These are phyloP conservation scores for Neodiprion pinetum DNA, from an alignment of 1,140 invertebrate genomes.

Conservation along the genomic window DNA sequence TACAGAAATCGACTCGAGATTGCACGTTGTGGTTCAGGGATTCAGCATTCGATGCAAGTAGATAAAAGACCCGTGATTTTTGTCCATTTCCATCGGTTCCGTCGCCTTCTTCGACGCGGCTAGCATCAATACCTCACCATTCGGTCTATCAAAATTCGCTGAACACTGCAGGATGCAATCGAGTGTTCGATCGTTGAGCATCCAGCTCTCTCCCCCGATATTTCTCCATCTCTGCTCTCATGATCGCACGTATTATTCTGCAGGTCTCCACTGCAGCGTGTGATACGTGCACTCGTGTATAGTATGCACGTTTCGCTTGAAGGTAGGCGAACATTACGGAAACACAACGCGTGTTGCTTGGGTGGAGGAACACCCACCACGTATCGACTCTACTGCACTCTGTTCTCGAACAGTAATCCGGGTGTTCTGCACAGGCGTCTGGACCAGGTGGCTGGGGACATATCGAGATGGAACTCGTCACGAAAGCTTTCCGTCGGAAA, in stretches of 20 bases:
- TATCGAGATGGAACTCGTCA: not conserved
- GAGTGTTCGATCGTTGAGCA: not conserved
- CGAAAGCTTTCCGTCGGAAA: not conserved
- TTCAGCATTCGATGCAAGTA: no score
- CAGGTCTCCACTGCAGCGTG: not conserved
- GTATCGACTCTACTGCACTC: not conserved
- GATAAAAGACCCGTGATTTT: not conserved
- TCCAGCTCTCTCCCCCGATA: not conserved
- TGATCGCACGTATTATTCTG: no score
- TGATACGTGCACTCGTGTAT: not conserved
- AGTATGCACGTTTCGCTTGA: not conserved
- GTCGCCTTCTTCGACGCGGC: not conserved
- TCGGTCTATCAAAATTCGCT: not conserved
- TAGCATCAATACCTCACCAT: not conserved
- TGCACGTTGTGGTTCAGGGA: no score
- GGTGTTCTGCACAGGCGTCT: not conserved
- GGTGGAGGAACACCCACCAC: not conserved
- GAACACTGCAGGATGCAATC: not conserved
- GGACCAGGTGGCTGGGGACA: not conserved
- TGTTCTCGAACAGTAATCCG: not conserved
- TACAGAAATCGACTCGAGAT: no score
- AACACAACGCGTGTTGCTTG: not conserved
- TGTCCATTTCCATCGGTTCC: not conserved
- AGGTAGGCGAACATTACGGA: not conserved
- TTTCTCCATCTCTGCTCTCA: not conserved